Conservation (phyloP, 2,113 vertebrate genomes). For the Aix galericulata region DNA sequence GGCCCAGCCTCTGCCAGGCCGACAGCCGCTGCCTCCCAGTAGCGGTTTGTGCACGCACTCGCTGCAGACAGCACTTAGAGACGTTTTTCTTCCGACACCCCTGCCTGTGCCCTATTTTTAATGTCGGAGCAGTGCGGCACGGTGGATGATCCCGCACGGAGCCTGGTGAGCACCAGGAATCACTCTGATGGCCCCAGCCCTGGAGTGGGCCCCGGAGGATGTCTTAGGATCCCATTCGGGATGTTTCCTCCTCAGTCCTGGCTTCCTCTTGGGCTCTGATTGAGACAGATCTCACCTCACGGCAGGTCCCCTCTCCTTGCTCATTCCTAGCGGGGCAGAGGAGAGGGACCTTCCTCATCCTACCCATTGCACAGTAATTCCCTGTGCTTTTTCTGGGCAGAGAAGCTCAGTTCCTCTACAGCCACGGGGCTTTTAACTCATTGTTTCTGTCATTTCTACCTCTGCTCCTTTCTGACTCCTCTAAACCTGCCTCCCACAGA, state of each 20-base stretch:
- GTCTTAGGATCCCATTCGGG: not conserved
- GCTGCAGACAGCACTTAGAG: conserved; percentile 20
- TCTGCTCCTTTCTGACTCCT: not conserved
- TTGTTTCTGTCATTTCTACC: not conserved
- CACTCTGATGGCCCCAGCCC: fast-evolving
- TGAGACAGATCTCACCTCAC: not conserved
- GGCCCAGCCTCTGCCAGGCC: conserved; percentile 58
- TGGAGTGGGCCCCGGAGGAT: not conserved
- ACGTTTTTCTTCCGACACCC: conserved; percentile 33
- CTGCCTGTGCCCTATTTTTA: conserved; percentile 43
- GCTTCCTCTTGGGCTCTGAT: not conserved
- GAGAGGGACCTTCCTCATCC: not conserved
- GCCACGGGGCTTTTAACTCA: not conserved
- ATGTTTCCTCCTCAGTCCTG: not conserved
- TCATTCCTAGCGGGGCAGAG: not conserved
- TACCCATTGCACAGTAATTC: not conserved
- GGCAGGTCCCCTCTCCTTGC: not conserved
- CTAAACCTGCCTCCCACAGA: not conserved
- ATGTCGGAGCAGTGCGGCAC: not conserved
- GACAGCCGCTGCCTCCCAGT: conserved; percentile 66
- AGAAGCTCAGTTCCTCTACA: not conserved
- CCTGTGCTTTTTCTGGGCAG: not conserved
- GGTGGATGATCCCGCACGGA: not conserved
- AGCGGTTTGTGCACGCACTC: conserved; percentile 37
- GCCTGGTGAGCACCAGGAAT: not conserved